Base-by-base conservation (phyloP, 2,888 invertebrate species). In the Choristoneura rosaceana region DNA sequence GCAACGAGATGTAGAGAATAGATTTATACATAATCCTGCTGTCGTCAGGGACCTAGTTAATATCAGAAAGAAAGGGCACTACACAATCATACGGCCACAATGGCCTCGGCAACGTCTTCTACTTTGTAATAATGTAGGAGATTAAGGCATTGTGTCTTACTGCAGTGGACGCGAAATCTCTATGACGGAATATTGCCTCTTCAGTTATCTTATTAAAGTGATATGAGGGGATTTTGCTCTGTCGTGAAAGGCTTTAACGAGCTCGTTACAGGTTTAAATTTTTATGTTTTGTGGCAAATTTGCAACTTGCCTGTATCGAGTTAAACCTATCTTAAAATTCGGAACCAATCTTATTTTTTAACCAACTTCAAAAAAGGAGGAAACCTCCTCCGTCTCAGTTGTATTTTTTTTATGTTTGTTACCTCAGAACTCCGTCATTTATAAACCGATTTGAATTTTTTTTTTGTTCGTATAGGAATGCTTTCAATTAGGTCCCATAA, bases 101-200 rank as follows among this genome's bases (percentile, higher is more conserved):
- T 73, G 68, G 50, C 25, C 55, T 73, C 59, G 25, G 55, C 66
- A 50, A 52, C 68, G 69, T 64, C 68, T 73, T 58, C 69, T 68
- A 64, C 73, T 73, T 69, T 59, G 73, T 73, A 73, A 73, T 73
- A 69, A 69, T 73, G 73, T 73, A 73, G 63, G 64, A 74, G 74
- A 74, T 74, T 74, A 74, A 62, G 71, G 64, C 65, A 71, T 74
- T 74, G 74, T 74, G 65, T 74, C 71, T 68, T 68, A 61, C 64
- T 74, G 74, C 74, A 76, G 76, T 80, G 80, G 82, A 79, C 79
- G 76, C 70, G 76, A 78, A 79, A 82, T 80, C 84, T 85, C 85
- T 81, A 82, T 82, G 77, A 76, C 78, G 74, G 76, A 78, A 81
- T 84, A 81, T 84, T 84, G 80, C 83, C 81, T 79, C 80, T 78